phyloP scores from a whole-genome alignment of 2,888 invertebrate genomes.

The Ypsolopha sequella region DNA sequence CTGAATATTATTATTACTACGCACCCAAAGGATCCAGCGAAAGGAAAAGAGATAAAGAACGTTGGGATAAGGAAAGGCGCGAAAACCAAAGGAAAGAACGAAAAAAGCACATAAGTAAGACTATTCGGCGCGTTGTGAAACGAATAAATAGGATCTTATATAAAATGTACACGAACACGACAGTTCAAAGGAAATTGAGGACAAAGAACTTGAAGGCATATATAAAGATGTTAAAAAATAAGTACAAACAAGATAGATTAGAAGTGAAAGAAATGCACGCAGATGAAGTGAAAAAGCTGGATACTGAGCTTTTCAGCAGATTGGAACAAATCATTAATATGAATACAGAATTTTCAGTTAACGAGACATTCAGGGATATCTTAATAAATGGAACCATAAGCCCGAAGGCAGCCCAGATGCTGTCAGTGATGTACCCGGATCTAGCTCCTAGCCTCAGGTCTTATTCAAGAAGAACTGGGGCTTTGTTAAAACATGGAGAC shows the following conservation, averaged over 20 bases:
- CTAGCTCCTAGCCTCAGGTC: constrained; percentile 10
- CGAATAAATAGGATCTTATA: constrained; percentile 40
- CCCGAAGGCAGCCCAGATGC: constrained; percentile 21
- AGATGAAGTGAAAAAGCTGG: constrained; percentile 31
- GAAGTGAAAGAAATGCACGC: constrained; percentile 39
- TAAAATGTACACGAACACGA: constrained; percentile 35
- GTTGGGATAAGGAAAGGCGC: constrained; percentile 19
- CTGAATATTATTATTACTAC: too few relatives aligned
- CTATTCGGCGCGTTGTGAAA: constrained; percentile 32
- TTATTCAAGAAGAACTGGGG: too few relatives aligned
- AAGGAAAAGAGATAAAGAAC: constrained; percentile 13
- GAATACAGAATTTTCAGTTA: constrained; percentile 32
- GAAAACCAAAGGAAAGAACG: constrained; percentile 23
- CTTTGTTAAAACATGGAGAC: constrained; percentile 14
- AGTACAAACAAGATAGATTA: constrained; percentile 39
- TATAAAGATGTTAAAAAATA: constrained; percentile 36
- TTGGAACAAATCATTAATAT: constrained; percentile 27
- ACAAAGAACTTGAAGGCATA: constrained; percentile 47
- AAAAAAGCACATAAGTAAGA: constrained; percentile 36
- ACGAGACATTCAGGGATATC: constrained; percentile 40
- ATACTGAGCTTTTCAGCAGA: constrained; percentile 22
- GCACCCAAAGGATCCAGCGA: constrained; percentile 21
- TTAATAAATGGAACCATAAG: constrained; percentile 37
- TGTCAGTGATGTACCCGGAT: constrained; percentile 41
- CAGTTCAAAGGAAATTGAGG: constrained; percentile 32